These are phyloP conservation scores for Conopomorpha cramerella DNA, from an alignment of 1,140 invertebrate species.

Conservation along the genomic window DNA sequence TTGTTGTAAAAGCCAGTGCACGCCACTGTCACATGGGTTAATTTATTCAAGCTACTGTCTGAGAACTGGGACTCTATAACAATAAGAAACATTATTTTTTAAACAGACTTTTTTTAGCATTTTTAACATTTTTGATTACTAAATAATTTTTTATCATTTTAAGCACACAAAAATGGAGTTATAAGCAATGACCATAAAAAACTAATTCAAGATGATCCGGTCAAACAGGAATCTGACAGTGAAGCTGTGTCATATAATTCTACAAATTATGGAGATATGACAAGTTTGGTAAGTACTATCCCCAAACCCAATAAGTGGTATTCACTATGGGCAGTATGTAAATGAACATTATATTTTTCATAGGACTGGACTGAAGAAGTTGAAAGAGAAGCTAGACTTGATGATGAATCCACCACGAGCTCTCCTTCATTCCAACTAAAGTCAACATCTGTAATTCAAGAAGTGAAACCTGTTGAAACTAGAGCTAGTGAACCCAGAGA, in stretches of 20 bases:
- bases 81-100: too few relatives aligned
- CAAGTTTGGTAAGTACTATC: slow-evolving; percentile 35
- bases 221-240: slow-evolving; percentile 17
- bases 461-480: slow-evolving; percentile 20
- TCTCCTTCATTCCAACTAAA: slow-evolving; percentile 34
- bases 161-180: slow-evolving; percentile 34
- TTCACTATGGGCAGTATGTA: too few relatives aligned
- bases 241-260: slow-evolving; percentile 30
- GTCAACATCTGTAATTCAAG: slow-evolving; percentile 19
- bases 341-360: slow-evolving; percentile 5
- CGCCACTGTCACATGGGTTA: too few relatives aligned
- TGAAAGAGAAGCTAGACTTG: slow-evolving; percentile 47
- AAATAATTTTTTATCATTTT: slow-evolving; percentile 11
- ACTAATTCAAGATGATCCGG: too few relatives aligned
- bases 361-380: slow-evolving; percentile 54
- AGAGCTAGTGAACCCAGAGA: too few relatives aligned
- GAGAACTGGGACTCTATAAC: too few relatives aligned
- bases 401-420: slow-evolving; percentile 33
- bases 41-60: too few relatives aligned
- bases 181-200: too few relatives aligned
- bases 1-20: too few relatives aligned
- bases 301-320: too few relatives aligned
- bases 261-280: slow-evolving; percentile 35
- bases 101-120: background rate
- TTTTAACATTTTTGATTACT: background rate